These are phyloP conservation scores for Melanostoma scalare DNA, from an alignment of 2,888 invertebrate genomes.

Conservation along the genomic window DNA sequence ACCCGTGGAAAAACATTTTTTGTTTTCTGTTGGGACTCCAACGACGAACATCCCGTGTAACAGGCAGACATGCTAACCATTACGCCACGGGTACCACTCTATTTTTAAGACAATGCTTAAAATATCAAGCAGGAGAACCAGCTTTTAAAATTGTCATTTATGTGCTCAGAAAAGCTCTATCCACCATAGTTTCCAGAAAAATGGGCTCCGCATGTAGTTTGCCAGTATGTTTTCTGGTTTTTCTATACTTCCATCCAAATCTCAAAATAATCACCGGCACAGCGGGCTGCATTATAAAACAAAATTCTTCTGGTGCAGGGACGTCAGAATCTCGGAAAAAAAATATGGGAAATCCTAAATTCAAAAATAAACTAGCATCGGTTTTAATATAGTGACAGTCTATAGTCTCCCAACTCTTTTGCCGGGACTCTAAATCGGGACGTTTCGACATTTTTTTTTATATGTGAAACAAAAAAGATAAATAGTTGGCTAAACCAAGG, in stretches of 20 bases:
- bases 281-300: slow-evolving; percentile 44
- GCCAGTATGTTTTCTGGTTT: slow-evolving; percentile 25
- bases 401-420: slow-evolving; percentile 38
- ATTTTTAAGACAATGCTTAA: too few species aligned
- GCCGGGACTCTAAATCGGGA: slow-evolving; percentile 55
- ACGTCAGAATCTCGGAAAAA: slow-evolving; percentile 26
- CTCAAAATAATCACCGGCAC: slow-evolving; percentile 62
- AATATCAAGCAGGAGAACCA: too few species aligned
- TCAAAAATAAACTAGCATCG: slow-evolving; percentile 64
- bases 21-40: too few species aligned
- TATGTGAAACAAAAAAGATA: slow-evolving; percentile 11
- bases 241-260: slow-evolving; percentile 33
- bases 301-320: slow-evolving; percentile 55
- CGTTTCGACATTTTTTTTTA: slow-evolving; percentile 29
- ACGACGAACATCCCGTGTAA: too few species aligned
- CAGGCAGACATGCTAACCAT: too few species aligned
- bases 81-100: too few species aligned
- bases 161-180: too few species aligned
- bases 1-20: too few species aligned
- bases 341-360: slow-evolving; percentile 51
- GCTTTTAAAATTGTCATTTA: too few species aligned
- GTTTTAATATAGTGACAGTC: slow-evolving; percentile 50
- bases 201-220: slow-evolving; percentile 6
- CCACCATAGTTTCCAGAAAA: too few species aligned
- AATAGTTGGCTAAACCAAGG: slow-evolving; percentile 8